Conservation (phyloP, 1,140 invertebrate species). For the Penaeus japonicus region DNA sequence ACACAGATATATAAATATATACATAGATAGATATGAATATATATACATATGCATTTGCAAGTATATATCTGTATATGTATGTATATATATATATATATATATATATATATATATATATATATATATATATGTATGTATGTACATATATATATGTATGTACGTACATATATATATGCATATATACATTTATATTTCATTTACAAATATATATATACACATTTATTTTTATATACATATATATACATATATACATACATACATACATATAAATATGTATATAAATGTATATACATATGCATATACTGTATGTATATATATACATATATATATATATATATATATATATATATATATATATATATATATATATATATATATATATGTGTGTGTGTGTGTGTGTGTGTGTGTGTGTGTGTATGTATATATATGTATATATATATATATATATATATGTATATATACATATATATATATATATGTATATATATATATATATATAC, state of each 20-base stretch:
- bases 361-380: no score
- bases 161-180: not conserved
- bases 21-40: not conserved
- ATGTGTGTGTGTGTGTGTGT: no score
- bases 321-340: no score
- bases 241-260: not conserved
- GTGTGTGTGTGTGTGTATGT: no score
- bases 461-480: no score
- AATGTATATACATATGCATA: not conserved
- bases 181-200: not conserved
- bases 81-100: conserved; percentile 29
- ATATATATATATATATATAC: no score
- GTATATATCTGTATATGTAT: conserved; percentile 19
- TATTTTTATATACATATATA: conserved; percentile 4
- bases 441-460: no score
- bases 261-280: not conserved
- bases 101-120: not conserved
- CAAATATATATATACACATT: not conserved
- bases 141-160: not conserved
- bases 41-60: conserved; percentile 9
- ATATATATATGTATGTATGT: conserved; percentile 17
- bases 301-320: not conserved
- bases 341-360: no score
- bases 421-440: no score
- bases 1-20: not conserved